phyloP scores from a whole-genome alignment of 2,797 vertebrate genomes.

The Coendou prehensilis region DNA sequence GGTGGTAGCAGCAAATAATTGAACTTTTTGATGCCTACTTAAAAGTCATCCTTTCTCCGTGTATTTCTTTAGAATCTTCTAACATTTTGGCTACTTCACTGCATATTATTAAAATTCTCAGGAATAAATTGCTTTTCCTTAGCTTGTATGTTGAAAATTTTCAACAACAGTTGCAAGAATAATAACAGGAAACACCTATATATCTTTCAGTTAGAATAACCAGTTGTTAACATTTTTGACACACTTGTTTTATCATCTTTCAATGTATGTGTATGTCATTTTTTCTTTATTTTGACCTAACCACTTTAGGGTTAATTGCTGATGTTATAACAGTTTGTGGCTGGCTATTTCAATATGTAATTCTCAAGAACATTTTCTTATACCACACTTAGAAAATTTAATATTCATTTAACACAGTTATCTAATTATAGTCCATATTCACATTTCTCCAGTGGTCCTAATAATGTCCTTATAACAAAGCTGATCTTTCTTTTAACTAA shows the following conservation, averaged over 20 bases:
- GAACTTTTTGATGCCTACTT: neutral
- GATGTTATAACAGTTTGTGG: neutral
- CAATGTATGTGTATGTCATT: neutral
- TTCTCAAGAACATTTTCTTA: slow-evolving; percentile 16
- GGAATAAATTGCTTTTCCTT: neutral
- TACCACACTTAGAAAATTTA: slow-evolving; percentile 3
- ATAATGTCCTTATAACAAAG: slow-evolving; percentile 38
- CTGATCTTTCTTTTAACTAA: neutral
- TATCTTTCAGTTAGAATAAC: neutral
- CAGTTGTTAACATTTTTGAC: neutral
- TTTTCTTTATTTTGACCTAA: neutral
- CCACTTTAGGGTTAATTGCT: slow-evolving; percentile 17
- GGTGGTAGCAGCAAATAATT: neutral
- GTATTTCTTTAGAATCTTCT: neutral
- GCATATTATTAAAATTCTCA: neutral
- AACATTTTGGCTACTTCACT: neutral
- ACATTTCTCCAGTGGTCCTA: neutral
- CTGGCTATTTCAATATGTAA: neutral
- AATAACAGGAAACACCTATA: neutral
- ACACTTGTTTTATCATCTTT: neutral
- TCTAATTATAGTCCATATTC: neutral
- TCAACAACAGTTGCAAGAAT: slow-evolving; percentile 2
- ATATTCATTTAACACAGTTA: slow-evolving; percentile 1
- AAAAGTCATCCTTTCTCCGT: neutral
- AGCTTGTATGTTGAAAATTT: neutral